Conservation (phyloP, 2,113 vertebrate genomes). For the Herpetotheres cachinnans region DNA sequence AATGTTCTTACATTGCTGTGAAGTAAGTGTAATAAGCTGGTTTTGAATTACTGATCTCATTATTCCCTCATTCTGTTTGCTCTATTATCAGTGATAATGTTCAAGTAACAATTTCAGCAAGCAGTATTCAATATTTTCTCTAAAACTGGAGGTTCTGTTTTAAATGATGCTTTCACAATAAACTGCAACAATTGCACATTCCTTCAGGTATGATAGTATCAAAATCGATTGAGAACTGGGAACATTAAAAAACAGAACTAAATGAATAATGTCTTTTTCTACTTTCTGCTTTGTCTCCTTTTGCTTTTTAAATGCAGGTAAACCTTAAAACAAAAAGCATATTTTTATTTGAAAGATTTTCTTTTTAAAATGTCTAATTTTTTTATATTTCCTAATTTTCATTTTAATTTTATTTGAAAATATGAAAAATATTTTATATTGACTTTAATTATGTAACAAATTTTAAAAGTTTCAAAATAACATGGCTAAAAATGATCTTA, state of each 20-base stretch:
- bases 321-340: neutral
- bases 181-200: neutral
- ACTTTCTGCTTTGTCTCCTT: neutral
- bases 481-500: neutral
- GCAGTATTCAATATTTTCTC: neutral
- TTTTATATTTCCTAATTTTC: neutral
- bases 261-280: neutral
- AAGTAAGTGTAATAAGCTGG: neutral
- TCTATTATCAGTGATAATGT: neutral
- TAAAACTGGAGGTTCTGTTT: neutral
- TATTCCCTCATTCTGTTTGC: neutral
- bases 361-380: neutral
- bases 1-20: neutral
- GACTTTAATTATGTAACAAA: neutral
- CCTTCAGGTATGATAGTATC: neutral
- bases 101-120: neutral
- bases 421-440: neutral
- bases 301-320: neutral
- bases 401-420: neutral
- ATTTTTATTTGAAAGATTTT: neutral
- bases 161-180: neutral
- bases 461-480: neutral
- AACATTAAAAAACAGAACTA: neutral
- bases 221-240: neutral
- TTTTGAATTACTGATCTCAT: neutral